Base-by-base conservation (phyloP, 2,113 vertebrate species). In the Urocitellus parryii region DNA sequence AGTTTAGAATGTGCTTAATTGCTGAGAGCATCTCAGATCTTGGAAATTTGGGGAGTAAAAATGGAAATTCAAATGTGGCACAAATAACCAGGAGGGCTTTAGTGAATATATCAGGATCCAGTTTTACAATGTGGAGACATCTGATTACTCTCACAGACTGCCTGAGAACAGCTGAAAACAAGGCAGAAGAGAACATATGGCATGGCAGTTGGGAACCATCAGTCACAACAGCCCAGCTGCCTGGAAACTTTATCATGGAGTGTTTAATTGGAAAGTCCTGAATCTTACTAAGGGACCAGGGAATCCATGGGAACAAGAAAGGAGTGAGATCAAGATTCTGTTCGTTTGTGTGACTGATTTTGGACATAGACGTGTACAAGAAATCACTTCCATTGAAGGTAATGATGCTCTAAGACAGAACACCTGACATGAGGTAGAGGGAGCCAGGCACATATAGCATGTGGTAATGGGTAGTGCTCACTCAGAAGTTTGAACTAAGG, bases 151-250 rank as follows among this genome's bases (percentile, higher is more conserved):
- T 81, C 48, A 17, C 6, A 29, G 87, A 17, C 81, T 8, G 81
- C 56, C 94, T 74, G 68, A 79, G 92, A 92, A 92, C 95, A 96
- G 96, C 96, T 94, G 96, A 56, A 85, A 27, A 3, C 0, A 14
- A 82, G 74, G 9, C 34, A 10, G 32, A 58, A 10, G 12, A 37
- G 61, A 74, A 14, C 93, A 79, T 3, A 27, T 51, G 91, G 88
- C 9, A 2, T 81, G 45, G 68, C 96, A 96, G 93, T 79, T 93
- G 94, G 88, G 48, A 58, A 51, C 63, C 61, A 22, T 92, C 96
- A 79, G 10, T 45, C 0, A 2, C 37, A n/a, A 72, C 42, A 42
- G 90, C 34, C 67, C 97, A 86, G 96, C 85, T 82, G 96, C 95
- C 72, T 9, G 88, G 53, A 63, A 61, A 25, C 80, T 88, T 93